A percentile compares a stretch with the other conserved stretches of the same genome.
Conservation (phyloP, 2,797 vertebrate species). For the Atherinosoma microstoma region DNA sequence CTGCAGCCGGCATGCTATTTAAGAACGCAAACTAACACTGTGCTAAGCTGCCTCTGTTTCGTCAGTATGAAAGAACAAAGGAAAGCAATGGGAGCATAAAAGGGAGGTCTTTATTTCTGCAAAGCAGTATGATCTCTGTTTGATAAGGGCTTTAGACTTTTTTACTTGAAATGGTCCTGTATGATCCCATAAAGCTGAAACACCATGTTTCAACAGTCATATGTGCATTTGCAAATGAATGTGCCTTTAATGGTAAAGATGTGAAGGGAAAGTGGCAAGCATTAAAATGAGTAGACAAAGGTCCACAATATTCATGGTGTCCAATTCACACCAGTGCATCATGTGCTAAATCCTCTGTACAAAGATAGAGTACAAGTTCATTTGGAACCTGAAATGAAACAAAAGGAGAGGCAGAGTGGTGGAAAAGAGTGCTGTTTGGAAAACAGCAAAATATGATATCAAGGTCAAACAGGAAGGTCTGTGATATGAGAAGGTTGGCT, state of each 20-base stretch:
- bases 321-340: not conserved
- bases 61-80: not conserved
- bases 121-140: not conserved
- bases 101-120: not conserved
- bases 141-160: not conserved
- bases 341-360: not conserved
- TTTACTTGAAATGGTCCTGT: not conserved
- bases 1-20: not conserved
- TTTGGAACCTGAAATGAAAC: not conserved
- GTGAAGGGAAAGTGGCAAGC: not conserved
- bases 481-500: not conserved
- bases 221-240: not conserved
- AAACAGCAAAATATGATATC: not conserved
- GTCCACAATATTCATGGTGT: conserved; percentile 3
- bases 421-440: conserved; percentile 13
- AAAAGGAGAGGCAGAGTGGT: not conserved
- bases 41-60: not conserved
- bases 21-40: not conserved
- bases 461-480: not conserved
- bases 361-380: not conserved
- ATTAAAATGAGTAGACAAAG: not conserved
- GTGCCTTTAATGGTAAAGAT: not conserved
- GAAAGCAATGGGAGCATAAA: not conserved
- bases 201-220: not conserved
- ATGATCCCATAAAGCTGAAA: not conserved